Evolutionary conservation across 2,797 vertebrate genomes (phyloP).

Genomic region (Falco peregrinus): DNA sequence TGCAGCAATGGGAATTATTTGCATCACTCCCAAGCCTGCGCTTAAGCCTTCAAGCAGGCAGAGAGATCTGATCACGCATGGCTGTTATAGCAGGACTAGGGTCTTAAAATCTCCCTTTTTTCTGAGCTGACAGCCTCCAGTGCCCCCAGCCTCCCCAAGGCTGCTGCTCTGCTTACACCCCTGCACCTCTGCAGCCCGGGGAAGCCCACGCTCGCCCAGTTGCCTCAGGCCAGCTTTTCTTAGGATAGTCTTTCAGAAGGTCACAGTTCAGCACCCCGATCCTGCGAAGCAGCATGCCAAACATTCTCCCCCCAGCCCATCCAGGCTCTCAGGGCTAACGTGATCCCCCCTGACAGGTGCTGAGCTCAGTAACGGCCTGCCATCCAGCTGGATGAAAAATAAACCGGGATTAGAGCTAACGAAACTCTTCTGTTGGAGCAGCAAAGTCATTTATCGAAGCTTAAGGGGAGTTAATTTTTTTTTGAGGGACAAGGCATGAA

Average conservation of each 20-base stretch:
- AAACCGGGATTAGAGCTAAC: neutral
- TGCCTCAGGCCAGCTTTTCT: too few relatives aligned
- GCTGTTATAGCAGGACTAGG: neutral
- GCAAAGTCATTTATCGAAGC: neutral
- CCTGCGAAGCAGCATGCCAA: fast-evolving
- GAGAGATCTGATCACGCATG: fast-evolving
- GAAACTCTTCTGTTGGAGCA: neutral
- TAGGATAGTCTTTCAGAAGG: neutral
- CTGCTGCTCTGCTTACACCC: neutral
- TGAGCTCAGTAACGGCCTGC: neutral
- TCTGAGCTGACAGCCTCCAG: too few relatives aligned
- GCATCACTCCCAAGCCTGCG: fast-evolving
- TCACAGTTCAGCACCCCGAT: neutral
- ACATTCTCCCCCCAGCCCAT: neutral
- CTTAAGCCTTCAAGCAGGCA: neutral
- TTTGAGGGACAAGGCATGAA: neutral
- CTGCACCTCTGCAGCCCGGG: fast-evolving
- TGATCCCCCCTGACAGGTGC: neutral
- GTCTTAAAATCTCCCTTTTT: neutral
- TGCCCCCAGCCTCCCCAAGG: neutral
- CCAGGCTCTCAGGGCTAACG: neutral
- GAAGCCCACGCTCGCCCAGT: neutral
- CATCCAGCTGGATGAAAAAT: neutral
- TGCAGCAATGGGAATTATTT: neutral
- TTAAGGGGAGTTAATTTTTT: neutral